phyloP scores from a whole-genome alignment of 2,797 vertebrate species.

The Heliangelus exortis region DNA sequence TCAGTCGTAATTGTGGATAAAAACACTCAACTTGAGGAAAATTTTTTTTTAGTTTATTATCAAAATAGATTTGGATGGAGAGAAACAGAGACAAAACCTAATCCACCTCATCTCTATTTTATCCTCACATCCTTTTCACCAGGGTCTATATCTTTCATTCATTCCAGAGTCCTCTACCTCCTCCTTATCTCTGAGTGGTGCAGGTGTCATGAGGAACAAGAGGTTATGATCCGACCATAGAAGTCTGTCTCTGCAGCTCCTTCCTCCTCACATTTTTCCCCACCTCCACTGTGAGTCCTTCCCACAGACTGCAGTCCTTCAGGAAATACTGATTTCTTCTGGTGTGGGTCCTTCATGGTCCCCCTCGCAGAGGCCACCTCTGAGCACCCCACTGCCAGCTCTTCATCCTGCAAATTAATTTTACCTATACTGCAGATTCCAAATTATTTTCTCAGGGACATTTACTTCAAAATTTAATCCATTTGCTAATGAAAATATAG shows the following conservation, averaged over 20 bases:
- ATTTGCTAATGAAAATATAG: background rate
- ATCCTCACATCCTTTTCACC: rapidly evolving
- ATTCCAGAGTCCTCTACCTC: background rate
- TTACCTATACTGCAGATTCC: background rate
- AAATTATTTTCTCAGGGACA: background rate
- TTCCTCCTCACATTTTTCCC: background rate
- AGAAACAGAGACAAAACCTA: background rate
- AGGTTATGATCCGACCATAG: rapidly evolving
- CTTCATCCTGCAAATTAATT: background rate
- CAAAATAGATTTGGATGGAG: background rate
- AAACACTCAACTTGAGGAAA: background rate
- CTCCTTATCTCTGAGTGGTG: background rate
- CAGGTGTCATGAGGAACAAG: background rate
- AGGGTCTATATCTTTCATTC: background rate
- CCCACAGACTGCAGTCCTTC: background rate
- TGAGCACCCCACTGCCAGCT: background rate
- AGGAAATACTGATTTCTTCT: background rate
- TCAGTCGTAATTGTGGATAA: rapidly evolving
- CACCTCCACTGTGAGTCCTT: background rate
- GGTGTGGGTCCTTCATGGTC: background rate
- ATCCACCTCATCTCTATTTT: background rate
- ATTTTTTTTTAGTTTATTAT: background rate
- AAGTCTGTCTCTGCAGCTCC: background rate
- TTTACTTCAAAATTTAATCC: background rate
- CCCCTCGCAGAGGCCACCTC: background rate